Evolutionary conservation across 35 echinoderm and acorn worm species (phyloP), one percentile per base, ranked within the genome.

Genomic region (Strongylocentrotus purpuratus): DNA sequence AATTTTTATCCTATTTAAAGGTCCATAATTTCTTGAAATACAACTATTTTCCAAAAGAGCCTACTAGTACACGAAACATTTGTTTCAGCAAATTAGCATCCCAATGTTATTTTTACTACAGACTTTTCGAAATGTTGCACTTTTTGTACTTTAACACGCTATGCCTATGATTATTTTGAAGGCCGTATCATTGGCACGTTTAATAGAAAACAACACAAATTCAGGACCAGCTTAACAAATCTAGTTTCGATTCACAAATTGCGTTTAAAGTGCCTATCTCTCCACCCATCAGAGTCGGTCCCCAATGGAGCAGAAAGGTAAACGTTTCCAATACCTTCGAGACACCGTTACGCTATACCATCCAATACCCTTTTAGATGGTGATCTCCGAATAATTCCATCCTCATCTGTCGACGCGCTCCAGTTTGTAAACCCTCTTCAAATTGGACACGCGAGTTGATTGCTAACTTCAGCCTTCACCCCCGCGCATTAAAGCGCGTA

Each of bases 331-430:
- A 78, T 78, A 78, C 65, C 65, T 78, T 18, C 18, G 65, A 28
- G 87, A 89, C 87, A 14, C 32, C 32, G 87, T 89, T 89, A 45
- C 45, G 14, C 87, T 46, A 41, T 41, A 89, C n/a, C 87, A 89
- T 45, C 45, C 45, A 89, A 89, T 89, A 89, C 87, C 33, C 33
- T 89, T 89, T 89, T 89, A 89, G 87, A 89, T 89, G 33, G 10
- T 45, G 45, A 89, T 89, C 87, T 89, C 87, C 87, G 87, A 89
- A 45, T 45, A 13, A 41, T 78, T 78, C 65, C 65, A 78, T 78
- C 65, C 65, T 78, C 28, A 78, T 78, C 65, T 78, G 65, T 78
- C 65, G 65, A 78, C 65, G 65, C 65, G 65, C 65, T 78, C 65
- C 65, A 78, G 65, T 78, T 78, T 78, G 65, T 25, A 78, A 78